Percentiles rank a stretch among this genome's conserved stretches.
phyloP scores from a whole-genome alignment of 2,797 vertebrate species.

The Hydrolagus colliei region DNA sequence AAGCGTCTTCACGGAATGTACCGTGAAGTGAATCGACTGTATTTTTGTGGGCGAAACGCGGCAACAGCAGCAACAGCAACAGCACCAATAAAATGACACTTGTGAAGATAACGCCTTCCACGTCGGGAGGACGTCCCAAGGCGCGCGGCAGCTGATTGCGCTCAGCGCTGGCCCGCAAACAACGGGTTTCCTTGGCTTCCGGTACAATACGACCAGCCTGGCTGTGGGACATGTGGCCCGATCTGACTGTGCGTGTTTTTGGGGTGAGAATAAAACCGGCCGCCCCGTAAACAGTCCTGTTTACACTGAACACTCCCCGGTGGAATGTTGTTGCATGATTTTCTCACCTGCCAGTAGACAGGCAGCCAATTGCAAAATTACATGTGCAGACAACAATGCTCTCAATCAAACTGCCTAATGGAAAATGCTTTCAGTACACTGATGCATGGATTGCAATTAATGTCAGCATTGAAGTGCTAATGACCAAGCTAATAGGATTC shows the following conservation, averaged over 20 bases:
- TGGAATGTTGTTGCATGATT: no score
- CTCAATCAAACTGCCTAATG: background rate
- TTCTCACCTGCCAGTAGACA: background rate
- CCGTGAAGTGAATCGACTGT: no score
- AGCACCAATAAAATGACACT: no score
- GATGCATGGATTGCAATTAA: conserved; percentile 4
- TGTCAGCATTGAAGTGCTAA: background rate
- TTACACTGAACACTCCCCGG: background rate
- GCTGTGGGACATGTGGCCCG: background rate
- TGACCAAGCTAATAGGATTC: background rate
- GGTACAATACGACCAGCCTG: background rate
- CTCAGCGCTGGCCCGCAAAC: no score
- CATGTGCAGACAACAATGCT: background rate
- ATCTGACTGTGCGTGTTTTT: background rate
- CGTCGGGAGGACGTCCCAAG: no score
- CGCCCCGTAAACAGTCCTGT: background rate
- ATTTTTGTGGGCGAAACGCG: no score
- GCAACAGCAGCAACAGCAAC: no score
- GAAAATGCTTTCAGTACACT: background rate
- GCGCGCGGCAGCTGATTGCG: no score
- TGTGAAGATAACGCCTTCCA: no score
- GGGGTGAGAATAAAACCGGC: background rate
- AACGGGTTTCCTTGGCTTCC: background rate
- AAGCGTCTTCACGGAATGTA: no score
- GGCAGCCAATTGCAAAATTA: background rate